Evolutionary conservation across 2,113 vertebrate genomes (phyloP).

Genomic region (Siniperca knerii): DNA sequence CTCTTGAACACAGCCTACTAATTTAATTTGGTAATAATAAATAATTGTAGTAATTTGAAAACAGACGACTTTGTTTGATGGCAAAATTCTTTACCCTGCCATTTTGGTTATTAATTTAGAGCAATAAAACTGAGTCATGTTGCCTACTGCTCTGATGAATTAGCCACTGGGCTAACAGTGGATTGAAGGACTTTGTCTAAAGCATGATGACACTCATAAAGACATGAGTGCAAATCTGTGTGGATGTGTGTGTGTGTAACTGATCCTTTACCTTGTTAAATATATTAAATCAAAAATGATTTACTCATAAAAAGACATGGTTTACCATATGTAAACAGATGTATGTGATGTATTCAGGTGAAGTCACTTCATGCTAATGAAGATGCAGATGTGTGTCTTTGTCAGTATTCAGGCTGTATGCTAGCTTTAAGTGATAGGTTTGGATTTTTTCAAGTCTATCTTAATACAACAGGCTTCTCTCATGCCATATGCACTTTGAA

Average conservation of each 20-base stretch:
- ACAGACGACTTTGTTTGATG: constrained; percentile 23
- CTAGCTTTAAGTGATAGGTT: not conserved
- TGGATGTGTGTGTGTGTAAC: not conserved
- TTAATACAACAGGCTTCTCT: not conserved
- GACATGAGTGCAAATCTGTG: not conserved
- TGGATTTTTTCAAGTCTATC: not conserved
- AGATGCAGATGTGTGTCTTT: too few relatives aligned
- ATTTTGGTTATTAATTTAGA: constrained; percentile 26
- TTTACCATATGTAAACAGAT: not conserved
- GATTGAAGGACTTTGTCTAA: not conserved
- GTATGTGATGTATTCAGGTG: not conserved
- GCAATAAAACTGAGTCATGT: not conserved
- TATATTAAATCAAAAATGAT: not conserved
- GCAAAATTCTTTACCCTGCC: constrained; percentile 3
- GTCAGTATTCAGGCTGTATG: not conserved
- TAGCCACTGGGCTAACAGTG: not conserved
- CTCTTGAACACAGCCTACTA: not conserved
- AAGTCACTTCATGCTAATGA: not conserved
- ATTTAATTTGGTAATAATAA: constrained; percentile 22
- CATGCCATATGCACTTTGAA: not conserved
- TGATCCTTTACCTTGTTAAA: not conserved
- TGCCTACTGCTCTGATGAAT: not conserved
- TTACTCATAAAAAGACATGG: not conserved
- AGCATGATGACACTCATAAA: not conserved
- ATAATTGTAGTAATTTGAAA: constrained; percentile 34